Conservation (phyloP, 2,113 vertebrate species). For the Andinoacara biseriatus region DNA sequence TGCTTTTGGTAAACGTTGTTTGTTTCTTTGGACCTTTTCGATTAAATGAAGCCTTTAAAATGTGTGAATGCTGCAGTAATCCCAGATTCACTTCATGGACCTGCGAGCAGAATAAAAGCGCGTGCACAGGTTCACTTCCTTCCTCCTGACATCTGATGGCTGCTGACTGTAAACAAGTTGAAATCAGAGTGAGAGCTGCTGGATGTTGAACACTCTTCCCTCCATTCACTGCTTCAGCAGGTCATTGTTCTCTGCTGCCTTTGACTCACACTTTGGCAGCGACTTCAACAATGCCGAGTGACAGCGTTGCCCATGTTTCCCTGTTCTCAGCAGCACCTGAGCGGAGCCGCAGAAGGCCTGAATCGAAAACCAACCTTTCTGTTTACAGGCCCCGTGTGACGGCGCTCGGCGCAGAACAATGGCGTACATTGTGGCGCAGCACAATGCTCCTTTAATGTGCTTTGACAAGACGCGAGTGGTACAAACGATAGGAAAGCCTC, state of each 20-base stretch:
- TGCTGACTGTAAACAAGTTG: not conserved
- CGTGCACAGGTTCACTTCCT: not conserved
- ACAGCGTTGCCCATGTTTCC: slow-evolving; percentile 16
- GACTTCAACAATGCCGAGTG: slow-evolving; percentile 40
- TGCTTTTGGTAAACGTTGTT: not conserved
- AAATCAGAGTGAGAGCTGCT: slow-evolving; percentile 13
- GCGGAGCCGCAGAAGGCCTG: not conserved
- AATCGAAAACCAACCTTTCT: slow-evolving; percentile 28
- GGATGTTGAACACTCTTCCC: slow-evolving; percentile 22
- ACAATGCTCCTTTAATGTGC: slow-evolving; percentile 64
- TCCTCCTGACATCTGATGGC: not conserved
- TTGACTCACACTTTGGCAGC: slow-evolving; percentile 44
- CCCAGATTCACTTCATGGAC: not conserved
- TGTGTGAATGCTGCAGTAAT: not conserved
- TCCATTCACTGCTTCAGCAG: slow-evolving; percentile 15
- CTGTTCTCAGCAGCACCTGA: slow-evolving; percentile 50
- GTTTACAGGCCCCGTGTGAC: slow-evolving; percentile 51
- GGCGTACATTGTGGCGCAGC: slow-evolving; percentile 31
- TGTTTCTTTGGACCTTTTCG: too few species aligned
- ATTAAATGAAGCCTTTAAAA: not conserved
- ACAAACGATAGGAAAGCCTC: slow-evolving; percentile 32
- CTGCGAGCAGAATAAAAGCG: not conserved
- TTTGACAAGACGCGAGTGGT: slow-evolving; percentile 53
- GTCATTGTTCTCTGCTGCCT: slow-evolving; percentile 42
- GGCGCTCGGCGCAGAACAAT: slow-evolving; percentile 47